Evolutionary conservation across 2,888 invertebrate species (phyloP), one percentile per base, ranked within the genome.

Genomic region (Tiliacea citrago): DNA sequence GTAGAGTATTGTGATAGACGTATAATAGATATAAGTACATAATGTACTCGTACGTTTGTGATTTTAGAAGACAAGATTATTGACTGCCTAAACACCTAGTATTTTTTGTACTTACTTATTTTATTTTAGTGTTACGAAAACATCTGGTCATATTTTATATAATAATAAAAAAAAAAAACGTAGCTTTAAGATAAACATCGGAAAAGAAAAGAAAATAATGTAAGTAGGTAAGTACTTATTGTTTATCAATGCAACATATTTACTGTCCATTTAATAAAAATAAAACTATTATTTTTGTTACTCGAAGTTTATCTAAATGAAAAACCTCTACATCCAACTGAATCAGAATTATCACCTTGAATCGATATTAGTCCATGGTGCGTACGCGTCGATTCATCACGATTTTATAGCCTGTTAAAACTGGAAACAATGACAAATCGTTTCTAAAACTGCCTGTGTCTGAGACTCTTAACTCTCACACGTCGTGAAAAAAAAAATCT

Each of bases 341-440:
- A 79, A 53, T 76, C 10, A 82, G 47, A n/a, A 63, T n/a, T n/a
- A n/a, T 35, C 70, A 58, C 77, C 51, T 81, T 72, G 68, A 73
- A 60, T 57, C 24, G 47, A 45, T 72, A 71, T 71, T 68, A 77
- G 29, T 21, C 8, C 4, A 45, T n/a, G n/a, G 24, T 73, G 47
- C 49, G 77, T 47, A 49, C 29, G 68, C 58, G 53, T 21, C 29
- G 35, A 51, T 51, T 24, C 24, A 35, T 82, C 45, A 68, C 61
- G 35, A 82, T 60, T 82, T 29, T 57, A 21, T 57, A 42, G 21
- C 55, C 42, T 68, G 72, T 77, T 65, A 53, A 18, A 2, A 63
- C 67, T 58, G 62, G 66, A 58, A 79, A 35, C 42, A 61, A 53
- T 62, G 42, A 47, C 21, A 49, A 57, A 24, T 1, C 24, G 68